Evolutionary conservation across 1,140 invertebrate genomes (phyloP).

Genomic region (Metaphire vulgaris): DNA sequence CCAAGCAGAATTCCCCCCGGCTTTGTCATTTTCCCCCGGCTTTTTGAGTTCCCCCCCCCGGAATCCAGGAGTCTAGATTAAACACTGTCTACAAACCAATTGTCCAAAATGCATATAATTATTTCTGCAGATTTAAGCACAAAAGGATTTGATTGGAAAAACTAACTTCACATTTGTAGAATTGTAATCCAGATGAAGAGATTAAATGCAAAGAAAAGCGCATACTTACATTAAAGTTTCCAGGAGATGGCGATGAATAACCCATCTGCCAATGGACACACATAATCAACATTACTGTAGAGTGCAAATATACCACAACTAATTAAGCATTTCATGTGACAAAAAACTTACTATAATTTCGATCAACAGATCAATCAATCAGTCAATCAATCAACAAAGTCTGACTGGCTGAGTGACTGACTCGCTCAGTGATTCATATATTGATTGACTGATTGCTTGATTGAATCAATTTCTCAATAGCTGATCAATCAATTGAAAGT

Average conservation of each 20-base stretch:
- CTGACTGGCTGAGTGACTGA: neutral
- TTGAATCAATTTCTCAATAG: neutral
- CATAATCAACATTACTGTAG: slow-evolving; percentile 14
- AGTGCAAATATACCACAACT: neutral
- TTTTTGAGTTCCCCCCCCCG: no score
- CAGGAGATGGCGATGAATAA: slow-evolving; percentile 82
- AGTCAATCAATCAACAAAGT: no score
- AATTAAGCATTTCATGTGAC: neutral
- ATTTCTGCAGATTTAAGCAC: no score
- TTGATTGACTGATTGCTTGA: neutral
- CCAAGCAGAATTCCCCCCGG: no score
- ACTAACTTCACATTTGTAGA: no score
- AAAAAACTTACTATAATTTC: neutral
- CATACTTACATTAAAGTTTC: slow-evolving; percentile 67
- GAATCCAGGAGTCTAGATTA: no score
- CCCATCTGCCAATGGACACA: slow-evolving; percentile 63
- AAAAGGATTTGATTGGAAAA: no score
- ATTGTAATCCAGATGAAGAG: no score
- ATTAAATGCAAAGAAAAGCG: no score
- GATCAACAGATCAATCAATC: neutral
- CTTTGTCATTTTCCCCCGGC: no score
- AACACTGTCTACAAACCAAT: no score
- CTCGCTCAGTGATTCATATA: neutral
- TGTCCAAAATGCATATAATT: no score
- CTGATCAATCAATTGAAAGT: slow-evolving; percentile 27